Evolutionary conservation across 1,140 invertebrate species (phyloP).

Genomic region (Drosophila prosaltans): DNA sequence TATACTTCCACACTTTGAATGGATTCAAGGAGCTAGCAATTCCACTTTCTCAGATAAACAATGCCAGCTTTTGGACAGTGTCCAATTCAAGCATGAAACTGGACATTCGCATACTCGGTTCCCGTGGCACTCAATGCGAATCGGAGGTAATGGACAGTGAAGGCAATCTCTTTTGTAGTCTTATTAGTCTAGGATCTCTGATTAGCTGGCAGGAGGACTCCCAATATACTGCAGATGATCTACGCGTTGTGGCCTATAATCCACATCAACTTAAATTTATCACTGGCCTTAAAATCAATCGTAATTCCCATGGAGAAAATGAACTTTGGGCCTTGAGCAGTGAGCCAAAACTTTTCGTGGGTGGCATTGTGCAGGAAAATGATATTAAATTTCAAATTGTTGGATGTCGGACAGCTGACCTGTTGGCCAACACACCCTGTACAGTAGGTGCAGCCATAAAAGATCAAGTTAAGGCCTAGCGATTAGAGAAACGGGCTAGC

Average conservation of each 20-base stretch:
- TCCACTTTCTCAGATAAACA: conserved; percentile 86
- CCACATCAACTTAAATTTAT: conserved; percentile 86
- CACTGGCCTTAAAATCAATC: conserved; percentile 88
- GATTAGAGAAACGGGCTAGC: not conserved
- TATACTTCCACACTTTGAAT: conserved; percentile 91
- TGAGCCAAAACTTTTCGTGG: conserved; percentile 85
- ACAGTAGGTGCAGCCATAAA: conserved; percentile 44
- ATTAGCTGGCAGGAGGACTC: conserved; percentile 53
- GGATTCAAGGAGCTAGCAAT: conserved; percentile 89
- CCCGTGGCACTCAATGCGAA: conserved; percentile 82
- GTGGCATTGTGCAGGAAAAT: conserved; percentile 84
- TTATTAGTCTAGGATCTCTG: conserved; percentile 67
- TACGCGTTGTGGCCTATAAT: conserved; percentile 82
- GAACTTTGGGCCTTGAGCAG: conserved; percentile 84
- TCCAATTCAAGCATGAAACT: conserved; percentile 1
- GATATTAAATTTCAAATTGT: conserved; percentile 88
- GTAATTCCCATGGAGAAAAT: conserved; percentile 84
- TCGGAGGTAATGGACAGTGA: conserved; percentile 85
- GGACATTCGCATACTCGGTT: conserved; percentile 59
- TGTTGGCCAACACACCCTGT: conserved; percentile 69
- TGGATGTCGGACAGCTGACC: conserved; percentile 70
- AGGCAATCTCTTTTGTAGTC: conserved; percentile 84
- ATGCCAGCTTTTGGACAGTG: conserved; percentile 82
- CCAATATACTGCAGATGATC: conserved; percentile 64
- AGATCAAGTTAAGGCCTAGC: not conserved